Conservation (phyloP, 2,113 vertebrate genomes). For the Xyrauchen texanus region DNA sequence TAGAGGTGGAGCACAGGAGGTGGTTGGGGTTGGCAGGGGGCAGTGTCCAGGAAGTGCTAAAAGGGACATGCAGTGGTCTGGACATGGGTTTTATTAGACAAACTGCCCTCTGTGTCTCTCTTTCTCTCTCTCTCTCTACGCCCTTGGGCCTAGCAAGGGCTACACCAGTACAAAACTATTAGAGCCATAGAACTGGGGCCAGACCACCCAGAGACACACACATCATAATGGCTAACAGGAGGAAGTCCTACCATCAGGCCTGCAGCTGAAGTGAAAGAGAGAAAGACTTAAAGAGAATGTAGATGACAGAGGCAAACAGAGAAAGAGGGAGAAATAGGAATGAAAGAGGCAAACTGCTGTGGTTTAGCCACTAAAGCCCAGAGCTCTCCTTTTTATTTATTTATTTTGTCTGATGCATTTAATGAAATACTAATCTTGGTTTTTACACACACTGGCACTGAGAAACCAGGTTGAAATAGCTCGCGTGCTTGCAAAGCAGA, state of each 20-base stretch:
- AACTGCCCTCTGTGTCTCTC: conserved; percentile 83
- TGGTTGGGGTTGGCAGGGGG: conserved; percentile 85
- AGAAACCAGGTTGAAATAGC: conserved; percentile 37
- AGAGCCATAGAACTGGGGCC: conserved; percentile 62
- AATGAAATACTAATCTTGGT: conserved; percentile 20
- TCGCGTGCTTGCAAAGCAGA: conserved; percentile 47
- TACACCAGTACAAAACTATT: conserved; percentile 86
- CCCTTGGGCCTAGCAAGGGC: conserved; percentile 89
- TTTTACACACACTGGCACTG: conserved; percentile 11
- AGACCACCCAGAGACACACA: conserved; percentile 90
- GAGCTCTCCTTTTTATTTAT: conserved; percentile 10
- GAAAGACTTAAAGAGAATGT: neutral
- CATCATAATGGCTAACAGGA: conserved; percentile 79
- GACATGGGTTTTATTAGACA: conserved; percentile 97
- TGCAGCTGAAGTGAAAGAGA: conserved; percentile 63
- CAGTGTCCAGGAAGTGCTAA: conserved; percentile 86
- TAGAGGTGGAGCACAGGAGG: conserved; percentile 92
- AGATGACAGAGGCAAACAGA: conserved; percentile 22
- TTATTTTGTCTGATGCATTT: conserved; percentile 41
- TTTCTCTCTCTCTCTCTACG: conserved; percentile 75
- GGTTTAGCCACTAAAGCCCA: conserved; percentile 52
- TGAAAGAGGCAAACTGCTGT: conserved; percentile 29
- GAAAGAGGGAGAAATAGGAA: conserved; percentile 33
- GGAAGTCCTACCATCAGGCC: conserved; percentile 71
- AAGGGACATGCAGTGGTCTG: conserved; percentile 70